phyloP scores from a whole-genome alignment of 2,888 invertebrate species.

The Hypolimnas misippus region DNA sequence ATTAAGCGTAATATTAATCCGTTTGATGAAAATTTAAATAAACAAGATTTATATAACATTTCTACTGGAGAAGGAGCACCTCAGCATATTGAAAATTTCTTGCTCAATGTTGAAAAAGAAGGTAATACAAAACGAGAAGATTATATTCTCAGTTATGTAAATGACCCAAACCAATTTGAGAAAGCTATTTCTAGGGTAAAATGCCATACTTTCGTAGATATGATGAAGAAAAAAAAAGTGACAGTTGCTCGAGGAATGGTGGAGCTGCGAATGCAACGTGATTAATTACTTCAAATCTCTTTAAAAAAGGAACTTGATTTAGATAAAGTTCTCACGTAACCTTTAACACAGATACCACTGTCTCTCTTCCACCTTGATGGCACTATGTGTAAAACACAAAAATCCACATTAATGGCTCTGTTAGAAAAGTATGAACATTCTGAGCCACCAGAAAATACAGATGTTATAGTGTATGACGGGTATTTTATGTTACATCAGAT shows the following conservation, averaged over 20 bases:
- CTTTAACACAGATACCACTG: too few relatives aligned
- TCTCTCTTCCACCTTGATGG: background rate
- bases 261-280: too few relatives aligned
- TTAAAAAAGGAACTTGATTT: too few relatives aligned
- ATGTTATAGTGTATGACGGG: background rate
- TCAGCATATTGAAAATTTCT: background rate
- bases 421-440: background rate
- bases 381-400: background rate
- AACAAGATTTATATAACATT: background rate
- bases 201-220: too few relatives aligned
- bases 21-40: constrained; percentile 1
- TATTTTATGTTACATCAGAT: background rate
- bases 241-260: too few relatives aligned
- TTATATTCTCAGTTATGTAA: background rate
- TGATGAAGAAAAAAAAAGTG: too few relatives aligned
- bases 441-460: background rate
- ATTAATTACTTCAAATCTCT: too few relatives aligned
- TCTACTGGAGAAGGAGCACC: background rate
- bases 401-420: background rate
- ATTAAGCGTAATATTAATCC: constrained; percentile 3
- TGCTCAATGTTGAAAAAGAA: background rate
- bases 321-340: too few relatives aligned
- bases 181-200: background rate
- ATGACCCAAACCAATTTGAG: background rate
- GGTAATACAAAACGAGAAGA: background rate